Conservation (phyloP, 2,888 invertebrate genomes). For the Lithophane semibrunnea region DNA sequence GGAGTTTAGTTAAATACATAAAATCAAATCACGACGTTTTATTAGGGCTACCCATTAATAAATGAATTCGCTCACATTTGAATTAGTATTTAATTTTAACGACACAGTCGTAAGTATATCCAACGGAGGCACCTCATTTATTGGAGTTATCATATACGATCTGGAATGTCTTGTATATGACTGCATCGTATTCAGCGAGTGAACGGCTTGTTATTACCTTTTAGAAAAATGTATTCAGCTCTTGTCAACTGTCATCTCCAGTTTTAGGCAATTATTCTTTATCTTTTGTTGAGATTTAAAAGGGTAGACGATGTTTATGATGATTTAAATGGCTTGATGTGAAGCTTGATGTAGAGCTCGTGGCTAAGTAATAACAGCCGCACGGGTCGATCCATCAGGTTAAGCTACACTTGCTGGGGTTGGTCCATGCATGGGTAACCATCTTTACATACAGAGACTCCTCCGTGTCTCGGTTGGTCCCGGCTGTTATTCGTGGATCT, state of each 20-base stretch:
- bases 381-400: no score
- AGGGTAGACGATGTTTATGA: neutral
- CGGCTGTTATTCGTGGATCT: no score
- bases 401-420: no score
- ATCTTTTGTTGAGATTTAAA: neutral
- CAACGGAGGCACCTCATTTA: no score
- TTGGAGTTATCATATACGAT: neutral
- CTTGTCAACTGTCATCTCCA: neutral
- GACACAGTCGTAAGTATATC: neutral
- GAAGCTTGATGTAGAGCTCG: no score
- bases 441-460: no score
- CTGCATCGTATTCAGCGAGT: neutral
- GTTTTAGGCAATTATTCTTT: neutral
- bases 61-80: neutral
- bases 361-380: no score
- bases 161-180: neutral
- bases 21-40: neutral
- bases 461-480: no score
- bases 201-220: neutral
- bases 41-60: neutral
- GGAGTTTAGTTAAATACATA: neutral
- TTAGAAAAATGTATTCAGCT: neutral
- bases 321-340: no score
- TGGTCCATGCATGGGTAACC: no score
- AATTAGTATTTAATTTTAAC: neutral